Base-by-base conservation (phyloP, 2,888 invertebrate genomes). In the Microctonus hyperodae region DNA sequence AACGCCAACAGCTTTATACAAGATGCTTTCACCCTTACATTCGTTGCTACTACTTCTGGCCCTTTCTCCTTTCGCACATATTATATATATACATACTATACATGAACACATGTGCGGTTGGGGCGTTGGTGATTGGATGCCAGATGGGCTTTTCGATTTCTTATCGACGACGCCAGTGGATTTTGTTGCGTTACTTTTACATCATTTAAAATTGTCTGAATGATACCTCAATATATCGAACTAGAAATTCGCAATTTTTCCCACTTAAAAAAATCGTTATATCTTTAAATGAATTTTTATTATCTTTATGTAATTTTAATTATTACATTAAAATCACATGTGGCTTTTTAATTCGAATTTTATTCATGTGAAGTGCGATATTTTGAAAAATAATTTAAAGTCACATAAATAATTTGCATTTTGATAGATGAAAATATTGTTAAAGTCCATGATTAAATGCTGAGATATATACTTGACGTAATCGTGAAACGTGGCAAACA, bases 51-150 rank as follows among this genome's bases (percentile, higher is more conserved):
- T 20, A 55, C 16, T 16, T 23, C 11, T 31, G 9, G 23, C 62
- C 63, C 67, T 64, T 40, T 69, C 65, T 56, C 61, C 58, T 48
- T 25, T 28, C 33, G 22, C 40, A 75, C 73, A 75, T 75, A 72
- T 74, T 65, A 20, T 50, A 28, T 59, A 28, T 44, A 59, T 4
- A n/a, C 25, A 61, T 74, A 76, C 74, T 72, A 72, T 74, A 72
- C 74, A 70, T 74, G 78, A 80, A 78, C 80, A 79, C 78, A 79
- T 80, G 79, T 81, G 80, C 75, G 73, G 72, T 73, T 78, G 77
- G 78, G 79, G 77, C 78, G 73, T 70, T 74, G 77, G 78, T 80
- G 81, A 81, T 81, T 81, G 80, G 77, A 76, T 78, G 76, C 78
- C 79, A 79, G 79, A 81, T 81, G 79, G 79, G 78, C 75, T 80